These are phyloP conservation scores for Paradoxurus hermaphroditus DNA, from an alignment of 2,113 vertebrate species.

Conservation along the genomic window DNA sequence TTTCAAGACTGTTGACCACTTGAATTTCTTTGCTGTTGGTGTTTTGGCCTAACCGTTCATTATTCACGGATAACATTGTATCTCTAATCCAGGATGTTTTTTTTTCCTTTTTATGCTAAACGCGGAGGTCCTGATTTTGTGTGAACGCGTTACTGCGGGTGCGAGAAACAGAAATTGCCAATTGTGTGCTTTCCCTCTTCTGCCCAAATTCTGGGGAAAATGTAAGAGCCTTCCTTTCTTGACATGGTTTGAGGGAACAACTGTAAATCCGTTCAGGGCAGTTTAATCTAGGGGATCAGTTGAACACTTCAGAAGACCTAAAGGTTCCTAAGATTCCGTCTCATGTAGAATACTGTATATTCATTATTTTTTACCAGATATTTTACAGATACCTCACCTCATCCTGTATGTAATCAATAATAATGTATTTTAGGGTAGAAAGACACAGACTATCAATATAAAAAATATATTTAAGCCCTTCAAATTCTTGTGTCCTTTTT, in stretches of 20 bases:
- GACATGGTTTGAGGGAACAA: slow-evolving; percentile 61
- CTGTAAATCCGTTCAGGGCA: slow-evolving; percentile 61
- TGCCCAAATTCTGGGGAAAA: slow-evolving; percentile 50
- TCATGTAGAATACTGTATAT: slow-evolving; percentile 77
- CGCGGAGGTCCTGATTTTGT: not conserved
- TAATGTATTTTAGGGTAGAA: slow-evolving; percentile 76
- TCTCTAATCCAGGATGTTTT: slow-evolving; percentile 51
- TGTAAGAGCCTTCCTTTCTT: slow-evolving; percentile 49
- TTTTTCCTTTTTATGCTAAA: not conserved
- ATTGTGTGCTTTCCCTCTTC: slow-evolving; percentile 20
- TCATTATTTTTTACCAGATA: slow-evolving; percentile 76
- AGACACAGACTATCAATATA: slow-evolving; percentile 77
- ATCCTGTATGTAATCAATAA: slow-evolving; percentile 73
- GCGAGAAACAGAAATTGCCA: slow-evolving; percentile 42
- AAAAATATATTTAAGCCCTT: slow-evolving; percentile 77
- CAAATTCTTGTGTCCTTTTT: slow-evolving; percentile 74
- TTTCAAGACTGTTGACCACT: slow-evolving; percentile 89
- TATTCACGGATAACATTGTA: slow-evolving; percentile 35
- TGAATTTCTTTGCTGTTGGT: slow-evolving; percentile 84
- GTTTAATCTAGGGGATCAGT: slow-evolving; percentile 56
- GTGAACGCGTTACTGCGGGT: slow-evolving; percentile 15
- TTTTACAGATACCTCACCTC: slow-evolving; percentile 77
- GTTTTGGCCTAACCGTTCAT: slow-evolving; percentile 16
- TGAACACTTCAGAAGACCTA: slow-evolving; percentile 66
- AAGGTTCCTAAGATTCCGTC: slow-evolving; percentile 61